These are phyloP conservation scores for Pan troglodytes DNA, from an alignment of 2,113 vertebrate genomes.

Conservation along the genomic window DNA sequence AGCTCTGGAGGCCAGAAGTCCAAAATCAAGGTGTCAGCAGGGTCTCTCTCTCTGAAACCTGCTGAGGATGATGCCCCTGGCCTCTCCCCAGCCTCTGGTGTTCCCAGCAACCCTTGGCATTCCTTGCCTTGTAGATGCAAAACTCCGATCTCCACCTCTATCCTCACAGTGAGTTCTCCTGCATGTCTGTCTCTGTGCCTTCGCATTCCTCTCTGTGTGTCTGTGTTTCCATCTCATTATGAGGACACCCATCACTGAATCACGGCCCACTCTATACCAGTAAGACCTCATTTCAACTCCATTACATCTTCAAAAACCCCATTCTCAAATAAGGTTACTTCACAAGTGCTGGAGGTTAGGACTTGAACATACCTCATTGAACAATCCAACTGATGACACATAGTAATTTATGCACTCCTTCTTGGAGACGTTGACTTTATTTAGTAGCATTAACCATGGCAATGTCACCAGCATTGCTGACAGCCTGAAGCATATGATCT, in stretches of 20 bases:
- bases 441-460: too few relatives aligned
- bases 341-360: not conserved
- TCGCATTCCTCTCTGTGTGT: not conserved
- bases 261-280: not conserved
- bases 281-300: not conserved
- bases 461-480: accelerated
- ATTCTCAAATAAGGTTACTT: not conserved
- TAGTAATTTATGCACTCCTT: accelerated
- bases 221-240: not conserved
- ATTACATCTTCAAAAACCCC: not conserved
- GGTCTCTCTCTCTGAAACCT: not conserved
- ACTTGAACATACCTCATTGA: not conserved
- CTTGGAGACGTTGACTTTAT: not conserved
- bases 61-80: too few relatives aligned
- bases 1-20: not conserved
- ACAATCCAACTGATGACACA: not conserved
- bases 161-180: not conserved
- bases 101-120: not conserved
- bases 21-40: not conserved
- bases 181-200: not conserved
- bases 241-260: not conserved
- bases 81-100: not conserved
- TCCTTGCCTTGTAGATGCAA: not conserved
- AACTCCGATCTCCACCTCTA: too few relatives aligned
- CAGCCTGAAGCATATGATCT: not conserved